These are phyloP conservation scores for Chloroceryle aenea DNA, from an alignment of 2,113 vertebrate genomes.

Conservation along the genomic window DNA sequence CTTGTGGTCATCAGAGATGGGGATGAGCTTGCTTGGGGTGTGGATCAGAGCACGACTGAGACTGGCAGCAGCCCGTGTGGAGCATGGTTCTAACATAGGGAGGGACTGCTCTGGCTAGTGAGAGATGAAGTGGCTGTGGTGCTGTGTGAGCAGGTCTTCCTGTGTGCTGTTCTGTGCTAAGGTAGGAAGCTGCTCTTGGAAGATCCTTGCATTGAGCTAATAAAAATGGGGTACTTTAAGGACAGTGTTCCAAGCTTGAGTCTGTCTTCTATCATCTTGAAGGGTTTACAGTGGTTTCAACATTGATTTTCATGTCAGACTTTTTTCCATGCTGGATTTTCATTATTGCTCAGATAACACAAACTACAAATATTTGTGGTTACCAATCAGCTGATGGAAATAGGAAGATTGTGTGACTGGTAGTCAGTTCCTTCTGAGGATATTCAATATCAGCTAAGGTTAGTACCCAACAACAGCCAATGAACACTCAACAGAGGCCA, in stretches of 20 bases:
- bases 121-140: not conserved
- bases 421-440: slow-evolving; percentile 4
- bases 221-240: slow-evolving; percentile 55
- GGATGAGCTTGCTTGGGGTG: not conserved
- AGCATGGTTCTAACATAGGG: accelerated
- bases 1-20: not conserved
- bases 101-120: not conserved
- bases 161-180: not conserved
- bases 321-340: slow-evolving; percentile 75
- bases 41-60: not conserved
- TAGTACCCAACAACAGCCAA: slow-evolving; percentile 23
- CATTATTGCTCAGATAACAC: slow-evolving; percentile 70
- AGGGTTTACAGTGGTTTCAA: slow-evolving; percentile 75
- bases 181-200: not conserved
- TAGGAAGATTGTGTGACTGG: slow-evolving; percentile 54
- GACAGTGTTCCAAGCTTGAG: slow-evolving; percentile 68
- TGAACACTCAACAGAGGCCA: not conserved
- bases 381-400: slow-evolving; percentile 64
- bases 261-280: slow-evolving; percentile 73
- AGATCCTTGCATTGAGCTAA: not conserved
- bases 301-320: slow-evolving; percentile 76
- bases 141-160: not conserved
- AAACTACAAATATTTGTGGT: slow-evolving; percentile 77
- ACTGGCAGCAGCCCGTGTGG: not conserved
- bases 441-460: slow-evolving; percentile 53